These are phyloP conservation scores for Conopomorpha cramerella DNA, from an alignment of 1,140 invertebrate genomes.

Conservation along the genomic window DNA sequence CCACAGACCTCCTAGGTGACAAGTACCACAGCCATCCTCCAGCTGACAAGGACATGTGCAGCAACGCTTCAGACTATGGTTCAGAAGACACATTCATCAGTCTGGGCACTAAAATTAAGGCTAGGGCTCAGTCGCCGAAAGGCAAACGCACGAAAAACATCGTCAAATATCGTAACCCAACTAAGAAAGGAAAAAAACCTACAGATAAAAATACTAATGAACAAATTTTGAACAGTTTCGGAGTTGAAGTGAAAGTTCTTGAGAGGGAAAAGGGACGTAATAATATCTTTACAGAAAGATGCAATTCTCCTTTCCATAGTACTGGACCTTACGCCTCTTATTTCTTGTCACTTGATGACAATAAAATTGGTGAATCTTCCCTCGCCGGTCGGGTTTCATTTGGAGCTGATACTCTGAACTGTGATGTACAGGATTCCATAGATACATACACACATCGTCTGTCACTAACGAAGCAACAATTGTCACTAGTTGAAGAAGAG, in stretches of 20 bases:
- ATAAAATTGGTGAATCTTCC: constrained; percentile 13
- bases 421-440: constrained; percentile 18
- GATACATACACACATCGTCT: constrained; percentile 26
- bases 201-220: constrained; percentile 18
- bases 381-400: constrained; percentile 27
- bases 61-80: constrained; percentile 52
- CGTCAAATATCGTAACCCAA: constrained; percentile 34
- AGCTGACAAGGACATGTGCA: constrained; percentile 40
- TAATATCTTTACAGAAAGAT: no score
- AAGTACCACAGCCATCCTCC: no score
- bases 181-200: constrained; percentile 21
- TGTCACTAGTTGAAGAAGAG: constrained; percentile 57
- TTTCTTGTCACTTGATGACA: constrained; percentile 29
- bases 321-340: constrained; percentile 29
- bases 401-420: constrained; percentile 14
- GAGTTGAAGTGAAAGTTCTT: constrained; percentile 41
- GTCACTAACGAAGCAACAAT: constrained; percentile 32
- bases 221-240: constrained; percentile 20
- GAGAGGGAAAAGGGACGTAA: no score
- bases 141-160: constrained; percentile 25
- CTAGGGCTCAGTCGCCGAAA: constrained; percentile 42
- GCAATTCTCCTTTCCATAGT: constrained; percentile 25
- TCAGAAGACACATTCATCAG: constrained; percentile 57
- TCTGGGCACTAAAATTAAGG: constrained; percentile 58
- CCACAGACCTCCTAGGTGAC: constrained; percentile 27